Percentiles rank a stretch among this genome's conserved stretches.
phyloP scores from a whole-genome alignment of 2,888 invertebrate species.

The Mayetiola destructor region DNA sequence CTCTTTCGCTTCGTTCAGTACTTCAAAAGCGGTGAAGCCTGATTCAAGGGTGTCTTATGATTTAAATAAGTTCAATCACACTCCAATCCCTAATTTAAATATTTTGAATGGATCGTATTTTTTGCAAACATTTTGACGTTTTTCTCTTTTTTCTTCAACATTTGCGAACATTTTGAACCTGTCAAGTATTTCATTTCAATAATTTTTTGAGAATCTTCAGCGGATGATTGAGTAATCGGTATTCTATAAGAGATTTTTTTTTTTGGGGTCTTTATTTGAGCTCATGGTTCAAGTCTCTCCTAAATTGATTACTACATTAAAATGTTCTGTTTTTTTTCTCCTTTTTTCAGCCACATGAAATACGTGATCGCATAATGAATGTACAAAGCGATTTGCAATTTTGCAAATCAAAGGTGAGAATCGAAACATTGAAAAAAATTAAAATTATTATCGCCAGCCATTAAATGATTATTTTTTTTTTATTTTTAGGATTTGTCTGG shows the following conservation, averaged over 20 bases:
- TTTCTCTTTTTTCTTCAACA: not conserved
- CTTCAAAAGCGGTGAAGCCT: too few relatives aligned
- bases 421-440: not conserved
- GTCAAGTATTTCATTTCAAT: not conserved
- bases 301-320: too few relatives aligned
- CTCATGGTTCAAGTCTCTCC: too few relatives aligned
- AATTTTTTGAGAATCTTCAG: too few relatives aligned
- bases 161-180: not conserved
- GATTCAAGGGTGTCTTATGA: not conserved
- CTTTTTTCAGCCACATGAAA: slow-evolving; percentile 4
- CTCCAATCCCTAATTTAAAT: not conserved
- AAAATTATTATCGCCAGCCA: not conserved
- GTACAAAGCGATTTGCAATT: slow-evolving; percentile 2
- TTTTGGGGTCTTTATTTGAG: too few relatives aligned
- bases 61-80: slow-evolving; percentile 1
- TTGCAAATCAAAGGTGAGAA: slow-evolving; percentile 9
- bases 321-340: too few relatives aligned
- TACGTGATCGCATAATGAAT: slow-evolving; percentile 4
- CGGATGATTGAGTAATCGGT: too few relatives aligned
- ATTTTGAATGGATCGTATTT: too few relatives aligned
- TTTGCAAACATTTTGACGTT: not conserved
- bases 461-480: not conserved
- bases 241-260: too few relatives aligned
- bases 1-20: too few relatives aligned
- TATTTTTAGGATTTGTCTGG: slow-evolving; percentile 28